Base-by-base conservation (phyloP, 2,888 invertebrate genomes). In the Lysandra bellargus region DNA sequence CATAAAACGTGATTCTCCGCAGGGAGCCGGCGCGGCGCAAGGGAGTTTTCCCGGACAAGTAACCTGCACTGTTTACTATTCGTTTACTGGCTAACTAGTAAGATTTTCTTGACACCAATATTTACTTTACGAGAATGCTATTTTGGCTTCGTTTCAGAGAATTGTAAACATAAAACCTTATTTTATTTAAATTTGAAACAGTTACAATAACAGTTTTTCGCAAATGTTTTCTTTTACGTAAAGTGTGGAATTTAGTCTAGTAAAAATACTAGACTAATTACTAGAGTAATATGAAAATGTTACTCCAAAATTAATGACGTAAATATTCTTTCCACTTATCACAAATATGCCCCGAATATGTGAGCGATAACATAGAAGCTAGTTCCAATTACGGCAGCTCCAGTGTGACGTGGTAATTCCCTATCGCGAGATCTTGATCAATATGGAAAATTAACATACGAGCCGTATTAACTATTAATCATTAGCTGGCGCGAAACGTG, bases 361-460 rank as follows among this genome's bases (percentile, higher is more conserved):
- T 75, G 75, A 23, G 75, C 44, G 75, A 75, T 49, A 75, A 75
- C 23, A 30, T 5, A 49, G 7, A 3, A 23, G 75, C 75, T 75
- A 75, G 23, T 75, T 75, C 75, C 44, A 49, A 75, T 75, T 75
- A 30, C n/a, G 75, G 69, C 69, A 33, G 33, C 37, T 5, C n/a
- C 23, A 30, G 44, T n/a, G 49, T 30, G 75, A 75, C 75, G 49
- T 75, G 75, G 75, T 49, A 75, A 75, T 75, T 75, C 49, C 74
- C 30, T 23, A 75, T 75, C 75, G 49, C 75, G 23, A 49, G 75
- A 75, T 49, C 49, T 75, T 75, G 49, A 75, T 75, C 75, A 75
- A 75, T 49, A 49, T 75, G 75, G 23, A 75, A 75, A 75, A 75
- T 75, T 75, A 75, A 75, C 75, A 75, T 75, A 75, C 44, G 75